A percentile compares a stretch with the other conserved stretches of the same genome.
Evolutionary conservation across 2,888 invertebrate species (phyloP).

Genomic region (Phengaris alcon): DNA sequence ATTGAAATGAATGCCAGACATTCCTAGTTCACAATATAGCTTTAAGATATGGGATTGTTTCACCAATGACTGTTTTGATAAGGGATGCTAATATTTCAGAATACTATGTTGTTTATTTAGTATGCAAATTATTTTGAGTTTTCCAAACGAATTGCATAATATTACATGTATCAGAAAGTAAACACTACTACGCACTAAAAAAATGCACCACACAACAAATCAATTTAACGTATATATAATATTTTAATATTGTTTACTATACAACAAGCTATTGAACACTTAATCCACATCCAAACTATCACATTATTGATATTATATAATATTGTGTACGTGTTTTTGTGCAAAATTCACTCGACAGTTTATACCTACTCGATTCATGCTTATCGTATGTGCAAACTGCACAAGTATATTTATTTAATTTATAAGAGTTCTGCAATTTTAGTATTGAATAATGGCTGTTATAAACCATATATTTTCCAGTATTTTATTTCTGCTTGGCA

Average conservation of each 20-base stretch:
- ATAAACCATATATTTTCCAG: neutral
- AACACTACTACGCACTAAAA: neutral
- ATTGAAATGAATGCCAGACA: neutral
- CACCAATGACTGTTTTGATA: slow-evolving; percentile 1
- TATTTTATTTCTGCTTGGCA: neutral
- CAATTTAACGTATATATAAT: neutral
- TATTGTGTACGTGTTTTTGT: neutral
- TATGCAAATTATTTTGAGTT: neutral
- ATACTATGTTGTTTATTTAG: neutral
- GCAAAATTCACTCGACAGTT: slow-evolving; percentile 16
- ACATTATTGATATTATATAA: neutral
- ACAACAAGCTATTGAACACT: neutral
- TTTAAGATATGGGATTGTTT: slow-evolving; percentile 22
- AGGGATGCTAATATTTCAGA: neutral
- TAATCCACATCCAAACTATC: neutral
- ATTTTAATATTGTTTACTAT: neutral
- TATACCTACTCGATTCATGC: neutral
- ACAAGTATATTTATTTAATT: neutral
- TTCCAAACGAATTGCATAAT: neutral
- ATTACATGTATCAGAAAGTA: neutral
- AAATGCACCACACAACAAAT: neutral
- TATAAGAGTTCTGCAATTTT: slow-evolving; percentile 19
- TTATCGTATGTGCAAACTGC: neutral
- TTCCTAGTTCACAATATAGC: slow-evolving; percentile 22
- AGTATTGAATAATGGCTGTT: neutral